Base-by-base conservation (phyloP, 2,888 invertebrate species). In the Pecten maximus region DNA sequence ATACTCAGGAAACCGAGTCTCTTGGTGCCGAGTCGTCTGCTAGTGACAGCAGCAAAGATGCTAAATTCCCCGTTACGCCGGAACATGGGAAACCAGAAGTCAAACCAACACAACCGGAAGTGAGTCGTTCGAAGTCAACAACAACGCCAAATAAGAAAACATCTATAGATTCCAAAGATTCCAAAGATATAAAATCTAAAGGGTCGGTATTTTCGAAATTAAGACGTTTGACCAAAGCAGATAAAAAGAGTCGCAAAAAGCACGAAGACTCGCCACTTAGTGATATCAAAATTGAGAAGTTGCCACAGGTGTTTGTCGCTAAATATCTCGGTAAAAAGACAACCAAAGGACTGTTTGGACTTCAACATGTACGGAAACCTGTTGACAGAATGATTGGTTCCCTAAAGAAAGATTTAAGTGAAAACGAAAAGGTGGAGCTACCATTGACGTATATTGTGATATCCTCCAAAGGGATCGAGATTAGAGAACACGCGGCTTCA, bases 281-380 rank as follows among this genome's bases (percentile, higher is more conserved):
- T 23, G 94, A 94, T 6, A 94, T 96, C 8, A 94, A 94, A 87
- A 94, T 96, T 19, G 96, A 96, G 88, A 91, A 93, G 35, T 93
- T 97, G 16, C 97, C 97, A n/a, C 96, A 96, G 92, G 91, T 95
- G 35, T 96, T 96, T 93, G 95, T 96, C n/a, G 95, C 94, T 60
- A 97, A 97, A 92, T 96, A 96, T 93, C 92, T 96, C 40, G 97
- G 97, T 8, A 94, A 94, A 88, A 93, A 92, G 88, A 94, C 95
- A 40, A 95, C 95, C 35, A 93, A 93, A 15, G 96, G 96, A 4
- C 92, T 96, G 16, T 96, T 95, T 89, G 97, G 97, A 10, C 92
- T 96, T 1, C 94, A 96, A 87, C 95, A 96, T 91, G 96, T 96
- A 8, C 92, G 96, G 12, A 94, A 93, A 86, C 96, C 96, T 0